Evolutionary conservation across 53 echinoderm and acorn worm genomes (phyloP), one percentile per base, ranked within the genome.

Genomic region (Stichopus horrens): DNA sequence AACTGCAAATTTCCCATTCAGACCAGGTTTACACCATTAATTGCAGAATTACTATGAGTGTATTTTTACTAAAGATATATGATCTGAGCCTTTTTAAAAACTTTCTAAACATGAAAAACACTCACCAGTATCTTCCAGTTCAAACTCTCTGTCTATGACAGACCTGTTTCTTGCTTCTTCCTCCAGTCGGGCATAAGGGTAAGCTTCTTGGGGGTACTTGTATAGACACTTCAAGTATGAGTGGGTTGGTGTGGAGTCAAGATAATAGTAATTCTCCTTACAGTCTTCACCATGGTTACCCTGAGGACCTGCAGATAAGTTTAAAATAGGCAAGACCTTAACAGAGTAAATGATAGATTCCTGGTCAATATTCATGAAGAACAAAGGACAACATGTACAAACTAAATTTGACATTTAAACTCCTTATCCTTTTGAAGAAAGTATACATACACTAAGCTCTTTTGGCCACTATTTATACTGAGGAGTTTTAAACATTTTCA

Each of bases 281-380:
- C 94, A 94, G 77, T 97, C 97, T 63, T 95, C 97, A 51, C 97
- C 95, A 87, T 95, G 97, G 87, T 97, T 97, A 55, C 97, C 97
- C 65, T 97, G 94, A n/a, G 97, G 97, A 20, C 97, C 97, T 97
- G 76, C 20, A 73, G 37, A 57, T 16, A 54, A 37, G 63, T 7
- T 8, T 53, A 80, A 55, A 4, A 4, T 5, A 55, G 21, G 2
- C 54, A 7, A 75, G 8, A 63, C 9, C 8, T 21, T 22, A 63
- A n/a, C 10, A 76, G 22, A 23, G 23, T 0, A 76, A 76, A 23
- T 4, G 11, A 2, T 18, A n/a, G 16, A 76, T 11, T 76, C 20
- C 22, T 23, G 1, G 16, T 4, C 11, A n/a, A 11, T 21, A n/a
- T n/a, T 21, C 22, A 2, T 37, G 37, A 37, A 37, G 37, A 37